A percentile compares a stretch with the other conserved stretches of the same genome.
These are phyloP conservation scores for Heliconius congener DNA, from an alignment of 1,140 invertebrate species.

Conservation along the genomic window DNA sequence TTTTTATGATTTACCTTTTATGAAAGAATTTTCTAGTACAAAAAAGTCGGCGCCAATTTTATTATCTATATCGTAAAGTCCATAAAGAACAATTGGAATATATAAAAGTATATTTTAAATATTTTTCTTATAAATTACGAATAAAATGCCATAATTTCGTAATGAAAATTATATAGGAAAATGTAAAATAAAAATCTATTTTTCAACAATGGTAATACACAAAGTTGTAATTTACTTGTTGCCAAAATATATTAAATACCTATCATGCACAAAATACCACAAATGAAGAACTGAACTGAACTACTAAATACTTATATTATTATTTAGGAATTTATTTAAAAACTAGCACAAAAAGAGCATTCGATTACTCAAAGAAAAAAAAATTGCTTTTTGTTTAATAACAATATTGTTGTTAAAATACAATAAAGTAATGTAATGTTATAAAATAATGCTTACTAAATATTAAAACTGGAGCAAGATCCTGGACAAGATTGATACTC, in stretches of 20 bases:
- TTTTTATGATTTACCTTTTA: not conserved
- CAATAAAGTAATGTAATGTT: not conserved
- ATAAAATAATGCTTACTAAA: not conserved
- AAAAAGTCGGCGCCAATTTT: not conserved
- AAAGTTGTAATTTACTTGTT: not conserved
- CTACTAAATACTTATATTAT: too few relatives aligned
- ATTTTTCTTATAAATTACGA: not conserved
- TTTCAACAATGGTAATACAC: not conserved
- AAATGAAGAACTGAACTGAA: too few relatives aligned
- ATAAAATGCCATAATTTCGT: not conserved
- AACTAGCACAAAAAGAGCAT: not conserved
- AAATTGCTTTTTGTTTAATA: not conserved
- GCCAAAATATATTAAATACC: too few relatives aligned
- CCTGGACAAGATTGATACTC: too few relatives aligned
- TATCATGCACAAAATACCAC: too few relatives aligned
- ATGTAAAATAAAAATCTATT: not conserved
- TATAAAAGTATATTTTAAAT: not conserved
- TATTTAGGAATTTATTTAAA: not conserved
- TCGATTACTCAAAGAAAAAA: not conserved
- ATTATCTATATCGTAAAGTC: not conserved
- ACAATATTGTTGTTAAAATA: not conserved
- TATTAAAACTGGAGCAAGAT: too few relatives aligned
- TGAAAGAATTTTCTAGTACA: constrained; percentile 7
- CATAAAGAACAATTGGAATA: not conserved
- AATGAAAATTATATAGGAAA: not conserved